Evolutionary conservation across 1,140 invertebrate genomes (phyloP).

Genomic region (Trichonephila clavipes): DNA sequence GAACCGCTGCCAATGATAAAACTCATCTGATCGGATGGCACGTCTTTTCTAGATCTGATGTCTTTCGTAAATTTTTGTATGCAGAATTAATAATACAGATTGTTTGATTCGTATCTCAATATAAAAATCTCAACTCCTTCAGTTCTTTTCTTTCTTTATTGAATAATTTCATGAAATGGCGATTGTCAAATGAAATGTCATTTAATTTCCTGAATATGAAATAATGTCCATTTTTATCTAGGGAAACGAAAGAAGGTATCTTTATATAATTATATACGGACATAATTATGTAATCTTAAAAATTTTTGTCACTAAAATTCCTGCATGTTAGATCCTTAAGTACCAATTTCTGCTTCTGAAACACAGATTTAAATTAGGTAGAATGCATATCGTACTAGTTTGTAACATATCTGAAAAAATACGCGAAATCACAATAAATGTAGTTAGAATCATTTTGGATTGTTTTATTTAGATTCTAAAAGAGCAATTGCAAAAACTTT

Average conservation of each 20-base stretch:
- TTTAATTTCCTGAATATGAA: slow-evolving; percentile 45
- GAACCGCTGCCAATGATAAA: slow-evolving; percentile 32
- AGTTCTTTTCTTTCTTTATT: slow-evolving; percentile 12
- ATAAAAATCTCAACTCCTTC: slow-evolving; percentile 1
- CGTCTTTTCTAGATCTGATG: slow-evolving; percentile 38
- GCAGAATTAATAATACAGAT: slow-evolving; percentile 5
- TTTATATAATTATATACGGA: neutral
- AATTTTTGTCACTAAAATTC: slow-evolving; percentile 45
- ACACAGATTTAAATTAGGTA: slow-evolving; percentile 66
- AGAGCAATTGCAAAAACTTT: neutral
- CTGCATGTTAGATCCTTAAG: slow-evolving; percentile 60
- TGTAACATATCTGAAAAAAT: slow-evolving; percentile 69
- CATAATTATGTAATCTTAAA: slow-evolving; percentile 29
- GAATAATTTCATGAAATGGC: neutral
- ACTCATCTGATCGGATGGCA: slow-evolving; percentile 34
- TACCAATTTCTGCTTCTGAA: slow-evolving; percentile 64
- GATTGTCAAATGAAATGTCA: slow-evolving; percentile 9
- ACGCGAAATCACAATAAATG: slow-evolving; percentile 38
- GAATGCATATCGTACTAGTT: slow-evolving; percentile 73
- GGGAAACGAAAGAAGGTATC: neutral
- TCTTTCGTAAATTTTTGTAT: slow-evolving; percentile 46
- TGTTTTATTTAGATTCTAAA: slow-evolving; percentile 11
- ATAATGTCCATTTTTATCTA: slow-evolving; percentile 22
- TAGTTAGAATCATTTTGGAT: slow-evolving; percentile 46
- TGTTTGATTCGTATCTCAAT: slow-evolving; percentile 30